Evolutionary conservation across 2,797 vertebrate genomes (phyloP).

Genomic region (Mastacembelus armatus): DNA sequence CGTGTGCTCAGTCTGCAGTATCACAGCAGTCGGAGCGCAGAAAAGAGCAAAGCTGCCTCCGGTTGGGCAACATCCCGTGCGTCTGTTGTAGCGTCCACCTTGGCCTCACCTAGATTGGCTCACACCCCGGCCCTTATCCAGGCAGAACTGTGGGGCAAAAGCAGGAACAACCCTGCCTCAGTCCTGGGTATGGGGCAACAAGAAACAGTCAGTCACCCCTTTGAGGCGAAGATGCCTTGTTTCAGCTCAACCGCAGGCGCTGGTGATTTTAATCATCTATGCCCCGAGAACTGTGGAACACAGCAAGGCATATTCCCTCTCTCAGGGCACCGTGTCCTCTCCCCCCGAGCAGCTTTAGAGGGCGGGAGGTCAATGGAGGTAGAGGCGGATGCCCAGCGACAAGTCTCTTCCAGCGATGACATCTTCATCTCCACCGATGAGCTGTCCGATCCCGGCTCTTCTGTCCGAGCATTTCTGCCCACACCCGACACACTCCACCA

Average conservation of each 20-base stretch:
- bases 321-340: slow-evolving; percentile 5
- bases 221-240: slow-evolving; percentile 1
- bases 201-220: slow-evolving; percentile 1
- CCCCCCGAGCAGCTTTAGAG: slow-evolving; percentile 2
- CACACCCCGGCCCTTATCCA: slow-evolving; percentile 45
- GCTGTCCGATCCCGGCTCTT: not conserved
- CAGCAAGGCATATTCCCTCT: slow-evolving; percentile 17
- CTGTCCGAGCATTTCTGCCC: slow-evolving; percentile 9
- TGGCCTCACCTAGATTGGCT: not conserved
- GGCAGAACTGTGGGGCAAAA: slow-evolving; percentile 46
- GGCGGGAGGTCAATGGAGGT: slow-evolving; percentile 6
- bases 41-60: slow-evolving; percentile 9
- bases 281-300: not conserved
- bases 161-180: slow-evolving; percentile 1
- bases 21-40: slow-evolving; percentile 33
- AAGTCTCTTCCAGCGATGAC: slow-evolving; percentile 66
- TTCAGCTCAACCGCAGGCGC: slow-evolving; percentile 1
- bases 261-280: slow-evolving; percentile 2
- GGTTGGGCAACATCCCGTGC: not conserved
- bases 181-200: slow-evolving; percentile 7
- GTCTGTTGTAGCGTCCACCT: not conserved
- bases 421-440: slow-evolving; percentile 1
- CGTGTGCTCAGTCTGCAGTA: slow-evolving; percentile 73
- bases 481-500: slow-evolving; percentile 4
- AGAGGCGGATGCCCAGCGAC: slow-evolving; percentile 43